Evolutionary conservation across 2,797 vertebrate species (phyloP).

Genomic region (Paratrypauchen microcephalus): DNA sequence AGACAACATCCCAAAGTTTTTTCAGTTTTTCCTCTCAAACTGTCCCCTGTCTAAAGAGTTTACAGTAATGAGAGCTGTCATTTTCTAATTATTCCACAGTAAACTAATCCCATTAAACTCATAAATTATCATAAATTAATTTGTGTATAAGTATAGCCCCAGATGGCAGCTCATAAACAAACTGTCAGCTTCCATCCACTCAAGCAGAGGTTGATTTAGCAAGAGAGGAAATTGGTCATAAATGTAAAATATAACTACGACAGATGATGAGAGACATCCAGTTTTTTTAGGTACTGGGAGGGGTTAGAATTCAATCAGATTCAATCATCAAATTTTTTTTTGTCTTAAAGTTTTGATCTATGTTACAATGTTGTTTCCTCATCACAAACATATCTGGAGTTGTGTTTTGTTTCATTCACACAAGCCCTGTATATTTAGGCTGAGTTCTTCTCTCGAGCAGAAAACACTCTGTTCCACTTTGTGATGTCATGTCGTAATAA

Average conservation of each 20-base stretch:
- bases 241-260: background rate
- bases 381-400: too few relatives aligned
- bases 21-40: background rate
- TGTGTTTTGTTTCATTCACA: too few relatives aligned
- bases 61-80: background rate
- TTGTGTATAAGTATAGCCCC: background rate
- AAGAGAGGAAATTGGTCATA: background rate
- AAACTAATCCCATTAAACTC: slow-evolving; percentile 8
- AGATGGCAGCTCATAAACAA: slow-evolving; percentile 12
- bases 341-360: too few relatives aligned
- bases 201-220: background rate
- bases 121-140: slow-evolving; percentile 8
- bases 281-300: background rate
- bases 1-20: background rate
- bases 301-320: background rate
- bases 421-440: too few relatives aligned
- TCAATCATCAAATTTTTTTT: too few relatives aligned
- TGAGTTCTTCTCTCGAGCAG: too few relatives aligned
- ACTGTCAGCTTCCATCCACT: slow-evolving; percentile 11
- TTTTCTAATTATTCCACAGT: background rate
- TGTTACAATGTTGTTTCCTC: too few relatives aligned
- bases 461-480: too few relatives aligned
- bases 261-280: background rate
- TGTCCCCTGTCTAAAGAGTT: background rate
- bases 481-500: too few relatives aligned